phyloP scores from a whole-genome alignment of 2,113 vertebrate genomes.

The crab-eating macaque (Macaca fascicularis) region DNA sequence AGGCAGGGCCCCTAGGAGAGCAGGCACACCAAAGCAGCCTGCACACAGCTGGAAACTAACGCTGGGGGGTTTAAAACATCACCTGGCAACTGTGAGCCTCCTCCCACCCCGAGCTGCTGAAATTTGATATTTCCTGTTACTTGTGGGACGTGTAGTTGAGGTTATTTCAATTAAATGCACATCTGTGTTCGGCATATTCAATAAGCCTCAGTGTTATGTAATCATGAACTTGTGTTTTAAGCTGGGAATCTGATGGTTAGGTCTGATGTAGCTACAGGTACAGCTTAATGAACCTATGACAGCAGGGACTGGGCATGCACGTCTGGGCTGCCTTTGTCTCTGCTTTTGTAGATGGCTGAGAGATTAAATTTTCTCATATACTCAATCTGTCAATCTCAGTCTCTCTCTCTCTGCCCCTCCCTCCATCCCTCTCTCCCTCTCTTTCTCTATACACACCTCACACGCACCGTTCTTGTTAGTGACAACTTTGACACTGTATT shows the following conservation, averaged over 20 bases:
- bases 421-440: rapidly evolving
- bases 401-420: not conserved
- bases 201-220: not conserved
- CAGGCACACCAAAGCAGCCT: too few species aligned
- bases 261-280: not conserved
- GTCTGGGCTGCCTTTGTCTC: not conserved
- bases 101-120: constrained; percentile 28
- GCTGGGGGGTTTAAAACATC: not conserved
- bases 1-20: too few species aligned
- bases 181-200: constrained; percentile 25
- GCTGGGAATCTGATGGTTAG: not conserved
- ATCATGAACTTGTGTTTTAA: not conserved
- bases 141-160: not conserved
- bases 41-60: constrained; percentile 17
- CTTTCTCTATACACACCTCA: not conserved
- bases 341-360: not conserved
- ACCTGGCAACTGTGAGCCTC: constrained; percentile 40
- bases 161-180: constrained; percentile 49
- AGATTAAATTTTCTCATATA: not conserved
- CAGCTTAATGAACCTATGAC: not conserved
- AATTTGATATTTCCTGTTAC: constrained; percentile 64
- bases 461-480: not conserved
- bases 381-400: not conserved
- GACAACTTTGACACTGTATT: constrained; percentile 10
- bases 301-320: not conserved